Evolutionary conservation across 1,140 invertebrate genomes (phyloP).

Genomic region (Ericerus pela): DNA sequence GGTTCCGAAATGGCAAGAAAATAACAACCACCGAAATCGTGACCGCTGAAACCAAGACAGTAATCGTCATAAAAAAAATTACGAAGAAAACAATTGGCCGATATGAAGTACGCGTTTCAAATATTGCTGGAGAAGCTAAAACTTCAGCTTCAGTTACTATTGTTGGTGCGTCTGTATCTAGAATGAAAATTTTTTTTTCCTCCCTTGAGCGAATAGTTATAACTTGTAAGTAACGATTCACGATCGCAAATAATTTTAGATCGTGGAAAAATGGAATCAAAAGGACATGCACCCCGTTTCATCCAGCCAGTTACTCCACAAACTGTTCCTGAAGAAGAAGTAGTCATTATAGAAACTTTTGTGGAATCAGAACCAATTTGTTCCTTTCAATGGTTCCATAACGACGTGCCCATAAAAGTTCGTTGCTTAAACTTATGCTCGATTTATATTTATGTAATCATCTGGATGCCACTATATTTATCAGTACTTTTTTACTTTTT

Average conservation of each 20-base stretch:
- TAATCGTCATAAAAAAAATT: slow-evolving; percentile 48
- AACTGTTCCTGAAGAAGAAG: slow-evolving; percentile 52
- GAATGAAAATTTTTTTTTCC: neutral
- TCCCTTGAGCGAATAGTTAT: neutral
- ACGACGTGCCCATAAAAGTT: slow-evolving; percentile 38
- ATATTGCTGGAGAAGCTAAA: slow-evolving; percentile 56
- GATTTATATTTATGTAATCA: too few relatives aligned
- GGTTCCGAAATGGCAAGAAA: slow-evolving; percentile 75
- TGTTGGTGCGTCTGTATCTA: slow-evolving; percentile 26
- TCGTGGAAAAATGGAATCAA: neutral
- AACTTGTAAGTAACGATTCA: too few relatives aligned
- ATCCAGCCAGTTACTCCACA: slow-evolving; percentile 52
- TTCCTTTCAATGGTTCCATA: slow-evolving; percentile 74
- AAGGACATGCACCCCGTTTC: slow-evolving; percentile 46
- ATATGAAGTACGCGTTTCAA: slow-evolving; percentile 65
- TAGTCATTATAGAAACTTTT: slow-evolving; percentile 57
- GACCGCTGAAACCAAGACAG: slow-evolving; percentile 48
- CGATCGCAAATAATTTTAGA: too few relatives aligned
- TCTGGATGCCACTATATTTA: too few relatives aligned
- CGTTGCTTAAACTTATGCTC: slow-evolving; percentile 9
- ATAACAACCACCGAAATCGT: slow-evolving; percentile 53
- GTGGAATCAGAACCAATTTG: slow-evolving; percentile 62
- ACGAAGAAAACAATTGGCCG: slow-evolving; percentile 63
- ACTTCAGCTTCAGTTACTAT: slow-evolving; percentile 57
- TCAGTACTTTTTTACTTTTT: too few relatives aligned